Evolutionary conservation across 2,888 invertebrate genomes (phyloP), one percentile per base, ranked within the genome.

Genomic region (Crioceris asparagi): DNA sequence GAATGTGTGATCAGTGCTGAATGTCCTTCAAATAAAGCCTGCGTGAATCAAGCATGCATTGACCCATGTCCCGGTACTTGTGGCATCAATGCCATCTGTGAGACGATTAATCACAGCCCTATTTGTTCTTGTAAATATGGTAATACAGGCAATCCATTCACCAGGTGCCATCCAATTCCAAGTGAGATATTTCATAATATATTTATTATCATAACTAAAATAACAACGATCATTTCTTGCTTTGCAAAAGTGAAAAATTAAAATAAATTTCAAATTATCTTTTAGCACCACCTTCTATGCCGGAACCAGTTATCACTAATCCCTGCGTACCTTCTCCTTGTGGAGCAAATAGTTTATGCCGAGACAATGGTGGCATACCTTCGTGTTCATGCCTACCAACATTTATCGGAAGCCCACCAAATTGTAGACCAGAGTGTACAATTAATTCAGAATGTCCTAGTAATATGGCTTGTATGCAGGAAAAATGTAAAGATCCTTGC

Each of bases 311-410:
- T 17, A 66, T 62, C 17, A 60, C 55, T 41, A 72, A 82, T 58
- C 82, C 82, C 3, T 82, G 81, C 47, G 48, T 72, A n/a, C 79
- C 80, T 21, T 76, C 72, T 26, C 80, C 81, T 7, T 82, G 82
- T 54, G 82, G 81, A 2, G 70, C 72, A 3, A 74, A 79, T 54
- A 70, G 79, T 2, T 65, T 76, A 51, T 79, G 79, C 50, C 68
- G 72, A 39, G 69, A 72, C 40, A 58, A 70, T n/a, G 75, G 76
- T 48, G 71, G 70, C 6, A 55, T 63, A 2, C 75, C 79, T 5
- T 73, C 75, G 1, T 83, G 83, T 55, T 72, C 76, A 16, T 84
- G 84, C 53, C 57, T 76, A 47, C 62, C 69, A 3, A 69, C 69
- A 35, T 82, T 72, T 52, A 71, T 75, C 46, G 82, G 83, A n/a